These are phyloP conservation scores for Abramis brama DNA, from an alignment of 2,113 vertebrate genomes.

Conservation along the genomic window DNA sequence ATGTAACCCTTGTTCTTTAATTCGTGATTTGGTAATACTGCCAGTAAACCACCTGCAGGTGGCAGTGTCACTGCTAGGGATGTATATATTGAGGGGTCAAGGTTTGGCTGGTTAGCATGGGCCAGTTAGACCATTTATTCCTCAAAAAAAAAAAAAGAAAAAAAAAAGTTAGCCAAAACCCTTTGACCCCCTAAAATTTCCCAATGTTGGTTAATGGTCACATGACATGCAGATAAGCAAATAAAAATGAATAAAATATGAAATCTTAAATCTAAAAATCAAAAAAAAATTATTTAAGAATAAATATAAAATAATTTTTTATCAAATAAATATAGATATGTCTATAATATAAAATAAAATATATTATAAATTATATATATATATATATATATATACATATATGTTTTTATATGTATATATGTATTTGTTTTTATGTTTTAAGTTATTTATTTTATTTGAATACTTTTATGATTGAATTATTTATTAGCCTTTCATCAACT, in stretches of 20 bases:
- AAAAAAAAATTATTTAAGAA: no score
- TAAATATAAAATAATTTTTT: not conserved
- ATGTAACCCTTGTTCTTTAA: no score
- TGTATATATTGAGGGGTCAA: no score
- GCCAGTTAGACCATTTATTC: not conserved
- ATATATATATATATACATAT: no score
- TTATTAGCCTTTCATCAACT: not conserved
- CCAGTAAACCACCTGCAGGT: not conserved
- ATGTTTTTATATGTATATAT: no score
- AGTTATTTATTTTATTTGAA: no score
- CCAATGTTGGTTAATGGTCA: not conserved
- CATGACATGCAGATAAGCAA: not conserved
- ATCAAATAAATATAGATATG: not conserved
- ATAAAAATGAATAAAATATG: not conserved
- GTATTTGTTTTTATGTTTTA: not conserved
- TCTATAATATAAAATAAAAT: not conserved
- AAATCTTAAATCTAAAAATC: no score
- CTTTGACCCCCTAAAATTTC: not conserved
- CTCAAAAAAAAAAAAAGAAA: not conserved
- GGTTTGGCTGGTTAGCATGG: not conserved
- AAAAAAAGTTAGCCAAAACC: not conserved
- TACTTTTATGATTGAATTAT: not conserved
- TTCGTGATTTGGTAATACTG: not conserved
- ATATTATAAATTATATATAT: no score
- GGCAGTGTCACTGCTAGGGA: not conserved